Evolutionary conservation across 2,113 vertebrate species (phyloP), one percentile per base, ranked within the genome.

Genomic region (Motacilla tschutschensis): DNA sequence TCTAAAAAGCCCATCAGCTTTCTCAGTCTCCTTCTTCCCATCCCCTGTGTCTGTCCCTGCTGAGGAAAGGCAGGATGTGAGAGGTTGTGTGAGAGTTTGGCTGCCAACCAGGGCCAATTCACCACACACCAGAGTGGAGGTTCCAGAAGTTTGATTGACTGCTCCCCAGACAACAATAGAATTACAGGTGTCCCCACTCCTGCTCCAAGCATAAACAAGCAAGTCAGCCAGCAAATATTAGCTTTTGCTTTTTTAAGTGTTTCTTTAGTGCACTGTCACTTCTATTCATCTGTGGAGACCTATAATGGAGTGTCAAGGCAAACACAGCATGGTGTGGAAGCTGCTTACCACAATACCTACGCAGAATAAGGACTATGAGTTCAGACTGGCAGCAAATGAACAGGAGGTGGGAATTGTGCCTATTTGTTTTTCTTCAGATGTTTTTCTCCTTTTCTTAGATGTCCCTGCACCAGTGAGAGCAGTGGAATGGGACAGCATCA

Each of bases 101-200:
- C 33, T 70, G 24, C 24, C 43, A 57, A 6, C 8, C 1, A 10
- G 15, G 16, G 14, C 24, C 0, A 1, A 75, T 2, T 11, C 53
- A 44, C 25, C 40, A 26, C 24, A 40, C 29, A 40, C 14, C 19
- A 24, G 12, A 53, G 35, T 10, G 28, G 16, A 51, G 15, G 10
- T 19, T 80, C 70, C 65, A 60, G 46, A 47, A 72, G 16, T 57
- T 25, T 35, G 28, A 38, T 28, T 5, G 1, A 54, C 21, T 66
- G 21, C 53, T 31, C 40, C 24, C n/a, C 10, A 54, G 36, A 69
- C 55, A 72, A n/a, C 29, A 65, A 24, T 4, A 76, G 26, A 46
- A 77, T 77, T 84, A 64, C 79, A 65, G 66, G 55, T 80, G 51
- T 43, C 51, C 51, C 31, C 8, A 36, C 26, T 55, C 47, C 51